Conservation (phyloP, 2,113 vertebrate genomes). For the Lagopus muta region DNA sequence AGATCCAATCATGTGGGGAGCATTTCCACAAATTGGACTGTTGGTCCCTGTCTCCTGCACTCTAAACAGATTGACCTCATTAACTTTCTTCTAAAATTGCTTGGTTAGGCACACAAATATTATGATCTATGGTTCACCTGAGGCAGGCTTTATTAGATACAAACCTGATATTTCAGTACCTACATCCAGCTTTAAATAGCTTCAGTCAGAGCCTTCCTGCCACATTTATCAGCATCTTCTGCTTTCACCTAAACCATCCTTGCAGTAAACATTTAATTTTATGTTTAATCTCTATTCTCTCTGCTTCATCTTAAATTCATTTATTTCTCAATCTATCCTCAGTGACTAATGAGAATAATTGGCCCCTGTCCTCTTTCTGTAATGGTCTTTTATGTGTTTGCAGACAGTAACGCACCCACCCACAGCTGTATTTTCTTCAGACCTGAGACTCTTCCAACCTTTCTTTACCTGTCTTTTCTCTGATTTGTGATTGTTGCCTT, state of each 20-base stretch:
- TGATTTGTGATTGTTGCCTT: neutral
- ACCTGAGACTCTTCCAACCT: neutral
- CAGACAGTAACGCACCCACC: constrained; percentile 49
- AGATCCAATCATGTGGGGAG: neutral
- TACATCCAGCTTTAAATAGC: constrained; percentile 29
- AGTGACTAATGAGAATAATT: constrained; percentile 67
- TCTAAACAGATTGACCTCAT: neutral
- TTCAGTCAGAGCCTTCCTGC: neutral
- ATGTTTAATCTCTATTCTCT: constrained; percentile 39
- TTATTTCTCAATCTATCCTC: constrained; percentile 51
- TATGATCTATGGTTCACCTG: neutral
- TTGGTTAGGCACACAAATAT: constrained; percentile 14
- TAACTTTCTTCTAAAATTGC: neutral
- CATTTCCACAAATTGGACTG: neutral
- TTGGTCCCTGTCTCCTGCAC: neutral
- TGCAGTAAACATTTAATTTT: constrained; percentile 55
- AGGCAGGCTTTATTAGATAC: neutral
- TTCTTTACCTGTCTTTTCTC: constrained; percentile 38
- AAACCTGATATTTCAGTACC: constrained; percentile 23
- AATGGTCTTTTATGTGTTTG: constrained; percentile 38
- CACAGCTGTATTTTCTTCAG: constrained; percentile 21
- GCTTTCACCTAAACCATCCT: constrained; percentile 25
- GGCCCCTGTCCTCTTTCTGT: constrained; percentile 40
- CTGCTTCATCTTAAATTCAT: constrained; percentile 47
- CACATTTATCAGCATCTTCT: constrained; percentile 27